phyloP scores from a whole-genome alignment of 2,888 invertebrate species.

The Apotomis capreana region DNA sequence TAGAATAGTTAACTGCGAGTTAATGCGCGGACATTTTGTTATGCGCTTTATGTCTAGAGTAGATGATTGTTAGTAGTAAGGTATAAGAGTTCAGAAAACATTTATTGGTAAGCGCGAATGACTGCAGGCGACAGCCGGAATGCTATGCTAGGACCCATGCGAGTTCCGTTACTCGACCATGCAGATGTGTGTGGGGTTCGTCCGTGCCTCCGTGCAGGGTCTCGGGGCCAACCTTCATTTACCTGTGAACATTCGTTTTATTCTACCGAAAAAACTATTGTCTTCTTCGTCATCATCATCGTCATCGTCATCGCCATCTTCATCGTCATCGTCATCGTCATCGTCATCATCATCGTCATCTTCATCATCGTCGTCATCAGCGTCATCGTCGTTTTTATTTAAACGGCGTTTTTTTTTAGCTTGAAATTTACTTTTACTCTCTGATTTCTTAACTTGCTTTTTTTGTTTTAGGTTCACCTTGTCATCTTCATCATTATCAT shows the following conservation, averaged over 20 bases:
- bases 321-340: slow-evolving; percentile 71
- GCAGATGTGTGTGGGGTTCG: slow-evolving; percentile 75
- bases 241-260: slow-evolving; percentile 82
- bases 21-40: slow-evolving; percentile 76
- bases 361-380: slow-evolving; percentile 59
- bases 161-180: slow-evolving; percentile 73
- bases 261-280: slow-evolving; percentile 77
- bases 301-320: slow-evolving; percentile 56
- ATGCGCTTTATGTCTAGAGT: slow-evolving; percentile 78
- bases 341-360: slow-evolving; percentile 70
- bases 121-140: slow-evolving; percentile 87
- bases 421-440: slow-evolving; percentile 60
- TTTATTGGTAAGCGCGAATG: slow-evolving; percentile 83
- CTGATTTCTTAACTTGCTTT: neutral
- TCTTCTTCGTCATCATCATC: slow-evolving; percentile 76
- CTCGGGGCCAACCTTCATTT: slow-evolving; percentile 72
- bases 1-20: slow-evolving; percentile 74
- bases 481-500: slow-evolving; percentile 75
- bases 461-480: slow-evolving; percentile 49
- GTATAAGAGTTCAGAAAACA: slow-evolving; percentile 74
- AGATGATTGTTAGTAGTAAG: slow-evolving; percentile 78
- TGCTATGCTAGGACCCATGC: slow-evolving; percentile 72
- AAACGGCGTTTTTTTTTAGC: slow-evolving; percentile 64
- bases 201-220: slow-evolving; percentile 72
- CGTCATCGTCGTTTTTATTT: slow-evolving; percentile 55